Evolutionary conservation across 2,797 vertebrate species (phyloP).

Genomic region (Sparidentex hasta): DNA sequence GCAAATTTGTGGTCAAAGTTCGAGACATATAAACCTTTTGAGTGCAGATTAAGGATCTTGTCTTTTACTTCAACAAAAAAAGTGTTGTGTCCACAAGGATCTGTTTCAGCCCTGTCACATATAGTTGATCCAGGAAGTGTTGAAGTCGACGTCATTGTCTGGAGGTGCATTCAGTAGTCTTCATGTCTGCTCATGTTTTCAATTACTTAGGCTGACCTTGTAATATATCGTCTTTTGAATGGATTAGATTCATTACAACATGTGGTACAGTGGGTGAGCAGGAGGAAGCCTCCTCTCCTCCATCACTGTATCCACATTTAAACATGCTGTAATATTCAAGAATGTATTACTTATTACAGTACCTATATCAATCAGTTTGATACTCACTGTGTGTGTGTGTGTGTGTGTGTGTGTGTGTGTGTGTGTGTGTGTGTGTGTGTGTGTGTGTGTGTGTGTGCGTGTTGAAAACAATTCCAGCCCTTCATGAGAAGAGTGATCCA

Average conservation of each 20-base stretch:
- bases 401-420: no score
- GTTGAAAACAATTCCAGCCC: conserved; percentile 72
- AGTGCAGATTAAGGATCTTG: no score
- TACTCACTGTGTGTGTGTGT: no score
- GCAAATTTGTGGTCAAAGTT: no score
- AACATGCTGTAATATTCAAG: neutral
- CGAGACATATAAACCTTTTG: no score
- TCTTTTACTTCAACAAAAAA: no score
- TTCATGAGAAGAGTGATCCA: conserved; percentile 93
- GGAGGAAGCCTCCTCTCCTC: neutral
- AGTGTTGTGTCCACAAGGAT: no score
- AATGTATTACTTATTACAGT: neutral
- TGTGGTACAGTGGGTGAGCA: neutral
- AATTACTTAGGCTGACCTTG: conserved; percentile 9
- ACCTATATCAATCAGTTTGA: conserved; percentile 1
- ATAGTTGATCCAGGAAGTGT: neutral
- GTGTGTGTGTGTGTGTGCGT: no score
- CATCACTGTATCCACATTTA: neutral
- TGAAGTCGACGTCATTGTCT: neutral
- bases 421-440: no score
- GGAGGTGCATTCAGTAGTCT: conserved; percentile 2
- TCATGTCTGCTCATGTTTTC: conserved; percentile 26
- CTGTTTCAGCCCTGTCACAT: neutral
- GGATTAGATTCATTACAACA: conserved; percentile 8
- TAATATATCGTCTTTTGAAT: conserved; percentile 9